Base-by-base conservation (phyloP, 2,113 vertebrate species). In the Orthonyx spaldingii region DNA sequence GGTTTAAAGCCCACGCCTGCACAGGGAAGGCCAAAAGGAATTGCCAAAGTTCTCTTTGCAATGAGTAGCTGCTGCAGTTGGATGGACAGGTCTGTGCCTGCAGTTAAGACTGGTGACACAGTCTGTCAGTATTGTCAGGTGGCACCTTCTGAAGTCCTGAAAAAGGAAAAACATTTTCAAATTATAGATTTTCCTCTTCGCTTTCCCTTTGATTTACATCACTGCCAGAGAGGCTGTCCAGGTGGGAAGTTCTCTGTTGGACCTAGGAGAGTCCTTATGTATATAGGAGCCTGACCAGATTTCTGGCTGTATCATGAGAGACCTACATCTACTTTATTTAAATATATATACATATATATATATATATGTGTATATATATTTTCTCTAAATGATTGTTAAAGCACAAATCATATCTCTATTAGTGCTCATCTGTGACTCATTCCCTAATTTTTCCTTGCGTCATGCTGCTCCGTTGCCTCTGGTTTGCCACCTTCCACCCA, bases 261-360 rank as follows among this genome's bases (percentile, higher is more conserved):
- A 47, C 63, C 57, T 80, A 66, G 76, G 33, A 49, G 41, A 77
- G 4, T 66, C 14, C 19, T 85, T 90, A 19, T 2, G 1, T 69
- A 8, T 47, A 12, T 46, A 72, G n/a, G 47, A 97, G 13, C 88
- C 97, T 97, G 97, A 97, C 90, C 96, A 96, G 96, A 94, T 97
- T 97, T 97, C 95, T 97, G 93, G 87, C 93, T 93, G n/a, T 70
- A 71, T 94, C 74, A 30, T 77, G 26, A 77, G 28, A 88, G 47
- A 64, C 17, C 35, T 68, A 7, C 37, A 75, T 65, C 37, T 87
- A 47, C 14, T 39, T 82, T 75, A 42, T 37, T 75, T 42, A n/a
- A 61, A 52, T 30, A 33, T 50, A 33, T 59, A 32, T 60, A 30
- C 27, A 63, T 10, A 27, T 3, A 41, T 3, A 19, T 16, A 9